Percentiles rank a stretch among this genome's conserved stretches.
These are phyloP conservation scores for Heteromyza rotundicornis DNA, from an alignment of 2,888 invertebrate genomes.

Conservation along the genomic window DNA sequence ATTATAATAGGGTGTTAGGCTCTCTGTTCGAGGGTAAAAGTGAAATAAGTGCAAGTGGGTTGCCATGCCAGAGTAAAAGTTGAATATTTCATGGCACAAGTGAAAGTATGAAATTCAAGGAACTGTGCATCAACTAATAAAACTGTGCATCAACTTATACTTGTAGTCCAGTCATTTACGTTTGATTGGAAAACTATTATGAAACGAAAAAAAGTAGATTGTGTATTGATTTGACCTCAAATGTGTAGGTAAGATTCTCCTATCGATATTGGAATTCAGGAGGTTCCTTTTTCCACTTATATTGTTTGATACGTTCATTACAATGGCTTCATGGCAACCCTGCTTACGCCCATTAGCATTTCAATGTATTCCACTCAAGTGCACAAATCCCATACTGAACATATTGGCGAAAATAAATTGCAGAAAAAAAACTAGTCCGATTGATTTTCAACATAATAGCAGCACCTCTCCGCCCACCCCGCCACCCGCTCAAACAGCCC, in stretches of 20 bases:
- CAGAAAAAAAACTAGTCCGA: conserved; percentile 28
- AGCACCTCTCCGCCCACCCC: neutral
- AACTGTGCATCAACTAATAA: too few species aligned
- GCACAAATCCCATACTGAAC: conserved; percentile 14
- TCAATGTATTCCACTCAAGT: conserved; percentile 13
- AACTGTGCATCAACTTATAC: too few species aligned
- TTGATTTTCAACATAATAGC: conserved; percentile 19
- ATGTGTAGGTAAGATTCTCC: too few species aligned
- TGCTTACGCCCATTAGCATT: conserved; percentile 9
- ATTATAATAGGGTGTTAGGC: conserved; percentile 4
- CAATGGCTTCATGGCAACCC: too few species aligned
- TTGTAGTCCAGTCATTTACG: too few species aligned
- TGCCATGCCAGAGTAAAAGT: too few species aligned
- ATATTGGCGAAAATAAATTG: neutral
- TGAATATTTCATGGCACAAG: too few species aligned
- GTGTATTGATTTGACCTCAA: too few species aligned
- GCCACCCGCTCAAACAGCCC: neutral
- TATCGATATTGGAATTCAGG: too few species aligned
- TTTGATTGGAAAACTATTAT: too few species aligned
- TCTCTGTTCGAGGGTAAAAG: neutral
- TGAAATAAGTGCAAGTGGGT: neutral
- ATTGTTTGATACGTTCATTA: neutral
- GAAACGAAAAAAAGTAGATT: too few species aligned
- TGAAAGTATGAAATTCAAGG: too few species aligned
- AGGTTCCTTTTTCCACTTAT: neutral